Evolutionary conservation across 1,140 invertebrate genomes (phyloP), one percentile per base, ranked within the genome.

Genomic region (Atta cephalotes): DNA sequence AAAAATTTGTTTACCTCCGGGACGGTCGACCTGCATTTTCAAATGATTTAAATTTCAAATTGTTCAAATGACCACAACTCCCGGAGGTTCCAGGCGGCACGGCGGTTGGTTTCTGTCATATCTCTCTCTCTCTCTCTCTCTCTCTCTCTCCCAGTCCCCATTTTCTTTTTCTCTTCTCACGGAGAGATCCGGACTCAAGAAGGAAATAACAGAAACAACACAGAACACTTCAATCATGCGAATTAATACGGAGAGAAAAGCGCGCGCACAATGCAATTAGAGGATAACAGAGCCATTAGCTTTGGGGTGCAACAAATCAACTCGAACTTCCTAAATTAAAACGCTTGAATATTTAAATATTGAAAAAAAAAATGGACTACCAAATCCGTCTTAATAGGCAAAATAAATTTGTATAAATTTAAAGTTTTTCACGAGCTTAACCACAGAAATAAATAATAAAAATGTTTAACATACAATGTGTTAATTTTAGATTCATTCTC

Each of bases 51-150:
- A 84, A 84, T 84, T 84, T 84, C 56, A 84, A 56, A 84, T 84
- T 84, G 80, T 39, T 84, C 56, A 51, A 74, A 76, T 89, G 82
- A 89, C 85, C 85, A 89, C 84, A 28, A 66, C 58, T 86, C 88
- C 76, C 76, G 53, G 45, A 45, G 85, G 60, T 79, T 66, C 31
- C 76, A 18, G 53, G 2, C 10, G 1, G 39, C 39, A 18, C 4
- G 60, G 2, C 87, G 85, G 70, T 80, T 39, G 49, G 4, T 80
- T 86, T 79, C 56, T 21, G 82, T 70, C 63, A 10, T 21, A 16
- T 21, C 3, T 18, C 9, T 45, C 9, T 45, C 39, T 45, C 39
- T 45, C 39, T 45, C 39, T 45, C 39, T 45, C 39, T 39, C 39
- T 45, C 39, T 18, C 35, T 25, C 31, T 21, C 35, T 21, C 6